Base-by-base conservation (phyloP, 2,113 vertebrate species). In the Poecilia latipinna region DNA sequence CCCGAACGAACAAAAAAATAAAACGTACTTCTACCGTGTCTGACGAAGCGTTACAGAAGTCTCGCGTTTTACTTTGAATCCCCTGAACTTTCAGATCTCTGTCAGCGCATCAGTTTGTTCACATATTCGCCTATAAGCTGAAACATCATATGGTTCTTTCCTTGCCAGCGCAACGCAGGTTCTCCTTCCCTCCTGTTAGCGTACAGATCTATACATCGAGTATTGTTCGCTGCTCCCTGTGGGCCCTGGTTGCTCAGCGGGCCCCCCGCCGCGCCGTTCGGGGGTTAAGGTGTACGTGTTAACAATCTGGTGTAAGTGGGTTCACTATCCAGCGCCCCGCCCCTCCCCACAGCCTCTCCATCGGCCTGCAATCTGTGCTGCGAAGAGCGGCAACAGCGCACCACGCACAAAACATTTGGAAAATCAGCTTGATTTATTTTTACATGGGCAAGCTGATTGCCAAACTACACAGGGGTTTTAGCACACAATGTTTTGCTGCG, bases 391-490 rank as follows among this genome's bases (percentile, higher is more conserved):
- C 92, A 88, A 92, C 93, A 91, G 93, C 87, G 86, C 90, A 88
- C 88, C 90, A 89, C 89, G 85, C 89, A 92, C 87, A 89, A 93
- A 95, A 94, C 95, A 95, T 95, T 95, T 95, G 94, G 94, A 95
- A 95, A 94, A 94, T 94, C 95, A 95, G 94, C 95, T 95, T 95
- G 94, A 95, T 95, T 94, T 95, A 95, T 95, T 95, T 95, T 95
- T 95, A 94, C 91, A 92, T 86, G 91, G 88, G 82, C 89, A 74
- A 89, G 89, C 87, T 80, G 90, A 92, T 90, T 92, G 94, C 93
- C 94, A 95, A 95, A 91, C 93, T 90, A 95, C 95, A 95, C 94
- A 95, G 94, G 94, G 94, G 93, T 94, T 94, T 93, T 92, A 91
- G 92, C 93, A 94, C 95, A 93, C 92, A 94, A 93, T 93, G 93